Evolutionary conservation across 1,140 invertebrate genomes (phyloP).

Genomic region (Papilio aristodemus): DNA sequence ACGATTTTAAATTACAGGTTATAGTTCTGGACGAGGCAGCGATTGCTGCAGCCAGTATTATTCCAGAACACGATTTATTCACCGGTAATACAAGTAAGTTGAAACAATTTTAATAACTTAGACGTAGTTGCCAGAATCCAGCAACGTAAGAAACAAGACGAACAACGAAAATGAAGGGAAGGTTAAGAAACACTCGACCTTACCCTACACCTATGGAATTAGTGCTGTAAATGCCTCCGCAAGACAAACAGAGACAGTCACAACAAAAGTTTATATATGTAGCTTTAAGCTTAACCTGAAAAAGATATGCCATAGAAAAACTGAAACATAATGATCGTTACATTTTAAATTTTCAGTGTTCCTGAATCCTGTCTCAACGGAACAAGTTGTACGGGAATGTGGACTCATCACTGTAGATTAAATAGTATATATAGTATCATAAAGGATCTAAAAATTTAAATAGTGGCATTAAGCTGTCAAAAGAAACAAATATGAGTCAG

Average conservation of each 20-base stretch:
- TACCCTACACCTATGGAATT: too few species aligned
- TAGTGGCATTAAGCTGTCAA: not conserved
- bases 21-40: slow-evolving; percentile 76
- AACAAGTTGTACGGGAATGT: slow-evolving; percentile 75
- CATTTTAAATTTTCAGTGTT: slow-evolving; percentile 67
- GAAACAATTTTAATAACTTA: too few species aligned
- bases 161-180: too few species aligned
- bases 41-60: slow-evolving; percentile 76
- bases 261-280: too few species aligned
- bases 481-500: not conserved
- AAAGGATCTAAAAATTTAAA: slow-evolving; percentile 4
- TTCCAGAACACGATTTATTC: slow-evolving; percentile 72
- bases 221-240: too few species aligned
- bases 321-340: too few species aligned
- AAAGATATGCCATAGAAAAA: too few species aligned
- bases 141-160: too few species aligned
- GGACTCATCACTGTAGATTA: slow-evolving; percentile 63
- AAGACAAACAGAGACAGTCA: too few species aligned
- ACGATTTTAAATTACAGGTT: slow-evolving; percentile 53
- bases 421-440: slow-evolving; percentile 23
- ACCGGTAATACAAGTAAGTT: slow-evolving; percentile 69
- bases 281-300: too few species aligned
- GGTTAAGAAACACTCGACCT: too few species aligned
- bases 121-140: too few species aligned
- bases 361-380: slow-evolving; percentile 75